phyloP scores from a whole-genome alignment of 2,888 invertebrate genomes.

The Hofmannophila pseudospretella region DNA sequence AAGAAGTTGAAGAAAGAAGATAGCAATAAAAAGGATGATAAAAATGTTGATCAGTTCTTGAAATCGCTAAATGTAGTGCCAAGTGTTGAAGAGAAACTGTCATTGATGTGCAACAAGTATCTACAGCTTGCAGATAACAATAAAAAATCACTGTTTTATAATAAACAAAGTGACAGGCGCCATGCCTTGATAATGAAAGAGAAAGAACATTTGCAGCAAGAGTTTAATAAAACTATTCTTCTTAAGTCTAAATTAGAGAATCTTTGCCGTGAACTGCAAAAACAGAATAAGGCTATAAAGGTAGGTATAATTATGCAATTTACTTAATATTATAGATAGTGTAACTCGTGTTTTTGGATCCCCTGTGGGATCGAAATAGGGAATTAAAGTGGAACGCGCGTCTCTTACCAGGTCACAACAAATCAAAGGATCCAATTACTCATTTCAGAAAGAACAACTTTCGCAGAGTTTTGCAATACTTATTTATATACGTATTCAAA shows the following conservation, averaged over 20 bases:
- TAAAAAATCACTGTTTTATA: slow-evolving; percentile 75
- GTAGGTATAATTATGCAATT: too few relatives aligned
- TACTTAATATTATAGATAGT: neutral
- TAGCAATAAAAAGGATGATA: slow-evolving; percentile 72
- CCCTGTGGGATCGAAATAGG: too few relatives aligned
- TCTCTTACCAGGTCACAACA: too few relatives aligned
- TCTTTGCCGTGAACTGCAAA: slow-evolving; percentile 94
- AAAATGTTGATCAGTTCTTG: slow-evolving; percentile 81
- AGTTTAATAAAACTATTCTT: slow-evolving; percentile 89
- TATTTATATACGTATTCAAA: too few relatives aligned
- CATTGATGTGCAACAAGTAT: slow-evolving; percentile 85
- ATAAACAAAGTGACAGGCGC: slow-evolving; percentile 80
- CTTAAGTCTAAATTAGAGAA: slow-evolving; percentile 91
- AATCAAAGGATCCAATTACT: too few relatives aligned
- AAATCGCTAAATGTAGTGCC: slow-evolving; percentile 77
- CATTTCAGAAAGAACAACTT: too few relatives aligned
- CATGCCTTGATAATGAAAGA: slow-evolving; percentile 81
- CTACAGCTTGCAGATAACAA: slow-evolving; percentile 86
- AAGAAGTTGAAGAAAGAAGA: slow-evolving; percentile 65
- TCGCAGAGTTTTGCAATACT: too few relatives aligned
- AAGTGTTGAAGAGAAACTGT: slow-evolving; percentile 82
- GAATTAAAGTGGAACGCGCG: too few relatives aligned
- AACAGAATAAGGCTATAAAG: slow-evolving; percentile 93
- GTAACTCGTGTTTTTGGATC: neutral
- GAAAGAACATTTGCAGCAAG: slow-evolving; percentile 88